These are phyloP conservation scores for Serilophus lunatus DNA, from an alignment of 2,113 vertebrate species.

Conservation along the genomic window DNA sequence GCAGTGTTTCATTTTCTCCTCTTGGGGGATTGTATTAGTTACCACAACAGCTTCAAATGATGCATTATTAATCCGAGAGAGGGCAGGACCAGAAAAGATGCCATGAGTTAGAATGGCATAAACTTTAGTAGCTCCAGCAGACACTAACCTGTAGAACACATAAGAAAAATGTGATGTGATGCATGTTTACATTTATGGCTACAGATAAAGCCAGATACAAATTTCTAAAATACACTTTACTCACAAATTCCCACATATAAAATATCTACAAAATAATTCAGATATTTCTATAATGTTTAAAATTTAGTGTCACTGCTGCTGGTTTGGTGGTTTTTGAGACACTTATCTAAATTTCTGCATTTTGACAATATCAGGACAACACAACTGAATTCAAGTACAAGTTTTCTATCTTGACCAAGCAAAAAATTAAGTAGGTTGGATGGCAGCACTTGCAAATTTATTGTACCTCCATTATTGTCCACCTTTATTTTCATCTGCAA, in stretches of 20 bases:
- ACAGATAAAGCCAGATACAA: background rate
- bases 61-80: constrained; percentile 92
- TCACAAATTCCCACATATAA: background rate
- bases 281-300: background rate
- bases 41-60: constrained; percentile 93
- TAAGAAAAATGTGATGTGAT: background rate
- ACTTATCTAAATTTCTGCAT: background rate
- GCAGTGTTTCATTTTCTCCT: constrained; percentile 94
- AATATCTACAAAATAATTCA: background rate
- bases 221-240: background rate
- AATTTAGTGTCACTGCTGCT: background rate
- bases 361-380: background rate
- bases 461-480: background rate
- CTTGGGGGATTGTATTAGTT: constrained; percentile 95
- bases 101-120: constrained; percentile 96
- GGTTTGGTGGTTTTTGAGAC: too few species aligned
- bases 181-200: background rate
- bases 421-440: background rate
- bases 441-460: background rate
- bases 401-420: background rate
- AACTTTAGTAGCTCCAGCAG: constrained; percentile 90
- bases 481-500: background rate
- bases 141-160: constrained; percentile 77
- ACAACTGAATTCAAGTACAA: background rate
- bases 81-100: constrained; percentile 94